Evolutionary conservation across 1,140 invertebrate species (phyloP).

Genomic region (Heliconius hermathena): DNA sequence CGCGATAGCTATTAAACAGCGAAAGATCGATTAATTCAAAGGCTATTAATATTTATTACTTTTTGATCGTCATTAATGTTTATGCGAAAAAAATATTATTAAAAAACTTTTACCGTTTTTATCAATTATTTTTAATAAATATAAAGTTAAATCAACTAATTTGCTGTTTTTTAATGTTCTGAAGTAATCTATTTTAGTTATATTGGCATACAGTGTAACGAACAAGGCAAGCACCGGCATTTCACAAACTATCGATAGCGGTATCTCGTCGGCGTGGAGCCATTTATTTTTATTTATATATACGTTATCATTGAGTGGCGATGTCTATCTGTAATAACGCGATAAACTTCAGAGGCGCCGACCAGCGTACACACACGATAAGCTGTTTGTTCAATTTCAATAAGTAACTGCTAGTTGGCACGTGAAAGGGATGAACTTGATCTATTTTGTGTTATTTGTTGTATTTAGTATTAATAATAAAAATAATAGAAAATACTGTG

Average conservation of each 20-base stretch:
- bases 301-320: conserved; percentile 40
- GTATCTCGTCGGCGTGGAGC: conserved; percentile 33
- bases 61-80: no score
- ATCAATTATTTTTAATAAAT: no score
- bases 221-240: conserved; percentile 13
- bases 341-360: conserved; percentile 35
- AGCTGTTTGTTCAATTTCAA: conserved; percentile 2
- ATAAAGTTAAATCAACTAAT: background rate
- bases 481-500: no score
- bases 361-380: background rate
- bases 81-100: no score
- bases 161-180: background rate
- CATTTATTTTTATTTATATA: conserved; percentile 45
- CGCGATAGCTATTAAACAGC: background rate
- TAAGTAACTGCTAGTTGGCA: background rate
- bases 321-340: conserved; percentile 40
- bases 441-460: background rate
- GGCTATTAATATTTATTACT: background rate
- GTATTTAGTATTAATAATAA: no score
- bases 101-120: no score
- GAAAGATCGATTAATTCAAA: background rate
- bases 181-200: background rate
- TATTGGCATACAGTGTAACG: background rate
- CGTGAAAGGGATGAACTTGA: background rate
- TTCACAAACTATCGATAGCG: conserved; percentile 32